Evolutionary conservation across 1,140 invertebrate species (phyloP), one percentile per base, ranked within the genome.

Genomic region (Harpegnathos saltator): DNA sequence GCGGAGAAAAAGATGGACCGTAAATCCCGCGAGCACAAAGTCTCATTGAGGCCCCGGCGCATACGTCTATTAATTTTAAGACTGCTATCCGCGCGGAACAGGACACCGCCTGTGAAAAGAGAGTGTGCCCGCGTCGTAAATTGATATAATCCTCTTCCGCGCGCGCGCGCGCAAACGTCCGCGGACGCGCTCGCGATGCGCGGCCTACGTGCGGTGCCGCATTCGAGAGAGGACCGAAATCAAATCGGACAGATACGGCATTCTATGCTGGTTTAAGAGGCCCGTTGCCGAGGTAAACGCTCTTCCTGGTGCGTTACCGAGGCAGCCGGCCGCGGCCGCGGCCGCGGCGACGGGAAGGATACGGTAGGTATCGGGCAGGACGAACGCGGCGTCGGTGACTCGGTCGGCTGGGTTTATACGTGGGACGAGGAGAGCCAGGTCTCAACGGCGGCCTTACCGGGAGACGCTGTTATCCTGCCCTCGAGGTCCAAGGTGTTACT

Each of bases 381-480:
- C 19, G n/a, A n/a, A 11, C n/a, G 62, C 56, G 71, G 75, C 50
- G 80, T 69, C 48, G 66, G 62, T 65, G 69, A 83, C 59, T 38
- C 66, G 74, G 22, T 68, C 38, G 33, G 22, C 68, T 24, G 33
- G 15, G 14, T n/a, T n/a, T n/a, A n/a, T 62, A 82, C 84, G 87
- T 89, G 83, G 83, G 87, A 63, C 77, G 86, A 54, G 77, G 72
- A 44, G 38, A 44, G 81, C 71, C 82, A 83, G 87, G 38, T 44
- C 38, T 44, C 68, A 81, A 71, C 48, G 17, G 29, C 81, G 48
- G 82, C 86, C 85, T 85, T 87, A 85, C 85, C 58, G 74, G 61
- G 88, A 77, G 82, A 54, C 73, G 83, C 85, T 82, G 83, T 85
- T 85, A 87, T 84, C 75, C 88, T 80, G 73, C 73, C 83, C 86